These are phyloP conservation scores for Echinometra lucunter DNA, from an alignment of 53 echinoderm and acorn worm species.

Conservation along the genomic window DNA sequence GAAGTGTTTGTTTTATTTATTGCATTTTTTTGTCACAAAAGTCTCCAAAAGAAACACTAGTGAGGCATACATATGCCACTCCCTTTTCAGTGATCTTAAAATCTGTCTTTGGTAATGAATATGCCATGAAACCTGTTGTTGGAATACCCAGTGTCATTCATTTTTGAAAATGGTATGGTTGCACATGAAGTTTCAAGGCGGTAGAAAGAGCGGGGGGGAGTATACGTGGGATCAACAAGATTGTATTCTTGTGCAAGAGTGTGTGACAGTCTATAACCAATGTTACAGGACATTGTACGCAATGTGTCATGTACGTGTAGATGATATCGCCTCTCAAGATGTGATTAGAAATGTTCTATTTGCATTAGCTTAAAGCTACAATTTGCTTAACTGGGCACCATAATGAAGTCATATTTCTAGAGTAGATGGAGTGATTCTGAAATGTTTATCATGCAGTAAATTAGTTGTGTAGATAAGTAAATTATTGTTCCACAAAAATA, in stretches of 20 bases:
- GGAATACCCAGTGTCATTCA: not conserved
- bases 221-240: not conserved
- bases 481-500: no score
- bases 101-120: not conserved
- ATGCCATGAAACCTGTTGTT: not conserved
- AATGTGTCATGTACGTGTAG: not conserved
- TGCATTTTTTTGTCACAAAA: not conserved
- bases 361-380: not conserved
- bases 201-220: not conserved
- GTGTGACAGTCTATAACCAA: not conserved
- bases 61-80: not conserved
- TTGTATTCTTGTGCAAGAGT: not conserved
- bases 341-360: not conserved
- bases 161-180: not conserved
- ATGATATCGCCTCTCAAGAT: not conserved
- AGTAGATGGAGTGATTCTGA: not conserved
- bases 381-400: no score
- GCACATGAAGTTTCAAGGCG: not conserved
- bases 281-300: no score
- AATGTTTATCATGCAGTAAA: not conserved
- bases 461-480: not conserved
- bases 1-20: not conserved
- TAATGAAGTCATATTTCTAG: not conserved
- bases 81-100: not conserved
- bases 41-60: not conserved